These are phyloP conservation scores for Drosophila monieri DNA, from an alignment of 2,888 invertebrate genomes.

Conservation along the genomic window DNA sequence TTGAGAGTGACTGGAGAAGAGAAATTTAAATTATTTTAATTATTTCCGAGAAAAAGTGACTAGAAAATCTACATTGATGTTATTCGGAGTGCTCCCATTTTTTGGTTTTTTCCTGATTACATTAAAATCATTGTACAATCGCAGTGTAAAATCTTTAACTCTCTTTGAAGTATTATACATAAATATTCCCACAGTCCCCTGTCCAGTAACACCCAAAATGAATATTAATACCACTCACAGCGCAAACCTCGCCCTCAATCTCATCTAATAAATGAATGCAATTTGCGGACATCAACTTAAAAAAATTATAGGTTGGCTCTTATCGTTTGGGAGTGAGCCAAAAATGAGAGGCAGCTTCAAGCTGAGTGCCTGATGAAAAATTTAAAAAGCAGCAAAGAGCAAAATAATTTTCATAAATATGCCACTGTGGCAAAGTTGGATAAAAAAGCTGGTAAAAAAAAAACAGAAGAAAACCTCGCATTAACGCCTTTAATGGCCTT, in stretches of 20 bases:
- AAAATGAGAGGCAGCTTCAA: slow-evolving; percentile 16
- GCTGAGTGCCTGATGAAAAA: slow-evolving; percentile 67
- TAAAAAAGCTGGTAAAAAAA: slow-evolving; percentile 14
- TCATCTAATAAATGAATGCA: slow-evolving; percentile 53
- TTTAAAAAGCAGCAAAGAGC: slow-evolving; percentile 50
- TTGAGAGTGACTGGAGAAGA: slow-evolving; percentile 18
- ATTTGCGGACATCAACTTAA: slow-evolving; percentile 49
- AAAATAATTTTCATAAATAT: slow-evolving; percentile 68
- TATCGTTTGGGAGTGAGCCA: slow-evolving; percentile 1
- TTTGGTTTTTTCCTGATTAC: background rate
- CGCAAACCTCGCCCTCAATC: slow-evolving; percentile 22
- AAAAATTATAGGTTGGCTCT: slow-evolving; percentile 45
- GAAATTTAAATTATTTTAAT: background rate
- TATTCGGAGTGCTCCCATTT: background rate
- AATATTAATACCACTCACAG: slow-evolving; percentile 37
- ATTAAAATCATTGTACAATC: background rate
- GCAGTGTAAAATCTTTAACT: slow-evolving; percentile 4
- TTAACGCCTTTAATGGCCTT: slow-evolving; percentile 71
- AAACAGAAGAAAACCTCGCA: slow-evolving; percentile 54
- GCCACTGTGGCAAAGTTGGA: slow-evolving; percentile 45
- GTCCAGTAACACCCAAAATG: slow-evolving; percentile 15
- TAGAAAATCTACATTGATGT: background rate
- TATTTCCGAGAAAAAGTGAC: background rate
- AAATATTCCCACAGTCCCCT: slow-evolving; percentile 5
- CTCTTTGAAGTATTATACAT: slow-evolving; percentile 10